Evolutionary conservation across 2,113 vertebrate species (phyloP).

Genomic region (Hypomesus transpacificus): DNA sequence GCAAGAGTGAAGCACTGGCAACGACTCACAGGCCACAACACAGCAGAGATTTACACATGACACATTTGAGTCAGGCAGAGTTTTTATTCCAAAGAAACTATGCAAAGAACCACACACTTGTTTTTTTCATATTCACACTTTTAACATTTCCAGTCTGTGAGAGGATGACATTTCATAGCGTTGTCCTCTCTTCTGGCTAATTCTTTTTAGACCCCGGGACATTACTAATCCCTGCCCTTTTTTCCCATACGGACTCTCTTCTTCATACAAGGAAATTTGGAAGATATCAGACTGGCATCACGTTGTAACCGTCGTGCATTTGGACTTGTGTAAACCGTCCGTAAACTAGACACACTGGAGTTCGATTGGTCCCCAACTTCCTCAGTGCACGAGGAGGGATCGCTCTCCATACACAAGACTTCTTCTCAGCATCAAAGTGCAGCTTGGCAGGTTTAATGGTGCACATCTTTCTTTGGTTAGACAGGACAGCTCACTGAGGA

Average conservation of each 20-base stretch:
- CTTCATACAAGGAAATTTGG: constrained; percentile 47
- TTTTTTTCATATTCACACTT: constrained; percentile 65
- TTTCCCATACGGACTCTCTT: constrained; percentile 38
- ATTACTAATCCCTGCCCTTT: constrained; percentile 60
- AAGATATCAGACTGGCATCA: constrained; percentile 49
- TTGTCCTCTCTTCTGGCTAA: constrained; percentile 63
- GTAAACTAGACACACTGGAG: constrained; percentile 21
- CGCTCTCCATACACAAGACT: constrained; percentile 4
- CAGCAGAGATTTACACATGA: constrained; percentile 61
- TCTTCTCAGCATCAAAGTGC: constrained; percentile 11
- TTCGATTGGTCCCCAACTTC: constrained; percentile 14
- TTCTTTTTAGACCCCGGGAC: constrained; percentile 70
- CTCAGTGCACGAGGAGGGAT: constrained; percentile 4
- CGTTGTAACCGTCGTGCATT: constrained; percentile 30
- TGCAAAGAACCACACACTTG: constrained; percentile 41
- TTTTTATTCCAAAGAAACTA: constrained; percentile 45
- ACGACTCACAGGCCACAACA: constrained; percentile 50
- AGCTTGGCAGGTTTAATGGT: constrained; percentile 22
- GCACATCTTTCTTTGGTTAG: constrained; percentile 52
- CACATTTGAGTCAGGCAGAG: constrained; percentile 58
- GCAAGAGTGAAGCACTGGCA: too few relatives aligned
- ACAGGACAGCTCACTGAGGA: constrained; percentile 21
- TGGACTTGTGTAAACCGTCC: constrained; percentile 20
- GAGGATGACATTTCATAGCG: constrained; percentile 69
- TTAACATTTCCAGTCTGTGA: constrained; percentile 70